Percentiles rank a stretch among this genome's conserved stretches.
Evolutionary conservation across 2,888 invertebrate genomes (phyloP).

Genomic region (Microplitis deprimator): DNA sequence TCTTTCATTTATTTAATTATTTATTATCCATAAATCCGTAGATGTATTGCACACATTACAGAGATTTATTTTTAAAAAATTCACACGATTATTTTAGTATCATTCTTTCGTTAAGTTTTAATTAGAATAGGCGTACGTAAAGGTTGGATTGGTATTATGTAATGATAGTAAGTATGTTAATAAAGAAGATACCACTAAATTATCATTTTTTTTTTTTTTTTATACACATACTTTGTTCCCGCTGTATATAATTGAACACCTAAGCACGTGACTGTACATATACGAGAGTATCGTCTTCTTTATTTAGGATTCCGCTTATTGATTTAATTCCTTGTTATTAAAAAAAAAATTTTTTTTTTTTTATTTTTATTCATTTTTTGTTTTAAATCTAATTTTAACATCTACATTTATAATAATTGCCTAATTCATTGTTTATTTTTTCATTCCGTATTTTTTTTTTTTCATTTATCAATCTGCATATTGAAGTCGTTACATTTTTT

Average conservation of each 20-base stretch:
- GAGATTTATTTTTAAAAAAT: neutral
- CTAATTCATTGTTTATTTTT: constrained; percentile 36
- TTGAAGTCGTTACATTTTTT: constrained; percentile 22
- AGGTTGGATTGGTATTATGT: constrained; percentile 16
- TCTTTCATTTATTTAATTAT: neutral
- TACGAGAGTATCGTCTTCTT: constrained; percentile 46
- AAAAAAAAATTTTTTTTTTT: constrained; percentile 26
- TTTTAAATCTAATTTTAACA: constrained; percentile 40
- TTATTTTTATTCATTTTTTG: constrained; percentile 20
- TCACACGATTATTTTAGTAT: constrained; percentile 19
- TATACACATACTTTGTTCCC: constrained; percentile 66
- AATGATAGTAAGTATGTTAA: constrained; percentile 9
- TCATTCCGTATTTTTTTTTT: constrained; percentile 26
- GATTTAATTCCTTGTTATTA: constrained; percentile 29
- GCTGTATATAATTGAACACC: constrained; percentile 66
- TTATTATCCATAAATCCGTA: constrained; percentile 9
- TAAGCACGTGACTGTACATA: constrained; percentile 62
- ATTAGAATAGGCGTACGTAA: constrained; percentile 34
- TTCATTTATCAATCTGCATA: neutral
- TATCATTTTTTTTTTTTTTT: constrained; percentile 43
- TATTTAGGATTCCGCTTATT: constrained; percentile 30
- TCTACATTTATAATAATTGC: constrained; percentile 47
- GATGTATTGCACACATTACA: neutral
- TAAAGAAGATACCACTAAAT: constrained; percentile 36
- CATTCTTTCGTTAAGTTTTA: constrained; percentile 12